These are phyloP conservation scores for Diadromus collaris DNA, from an alignment of 2,888 invertebrate species.

Conservation along the genomic window DNA sequence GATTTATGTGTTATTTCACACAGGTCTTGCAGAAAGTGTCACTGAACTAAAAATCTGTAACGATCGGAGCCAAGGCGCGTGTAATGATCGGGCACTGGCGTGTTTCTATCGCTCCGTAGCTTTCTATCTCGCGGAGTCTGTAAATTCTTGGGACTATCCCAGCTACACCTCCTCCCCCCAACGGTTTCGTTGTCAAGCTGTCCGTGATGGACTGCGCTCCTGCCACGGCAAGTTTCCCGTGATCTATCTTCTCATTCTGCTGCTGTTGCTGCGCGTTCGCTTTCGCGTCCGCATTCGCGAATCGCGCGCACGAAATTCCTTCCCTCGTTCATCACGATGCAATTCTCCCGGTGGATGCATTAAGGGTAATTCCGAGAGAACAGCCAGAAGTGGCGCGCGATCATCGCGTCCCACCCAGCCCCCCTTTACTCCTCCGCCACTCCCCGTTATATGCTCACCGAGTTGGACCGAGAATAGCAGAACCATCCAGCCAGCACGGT, in stretches of 20 bases:
- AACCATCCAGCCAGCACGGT: conserved; percentile 41
- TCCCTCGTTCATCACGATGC: conserved; percentile 65
- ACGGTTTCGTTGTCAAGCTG: conserved; percentile 55
- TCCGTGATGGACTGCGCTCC: conserved; percentile 56
- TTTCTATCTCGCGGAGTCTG: conserved; percentile 32
- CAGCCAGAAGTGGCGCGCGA: conserved; percentile 56
- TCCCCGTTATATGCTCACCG: conserved; percentile 45
- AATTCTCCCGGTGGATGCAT: conserved; percentile 64
- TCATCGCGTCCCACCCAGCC: conserved; percentile 51
- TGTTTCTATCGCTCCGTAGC: neutral
- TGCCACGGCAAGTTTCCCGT: conserved; percentile 54
- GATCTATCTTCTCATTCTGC: conserved; percentile 55
- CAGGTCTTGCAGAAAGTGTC: neutral
- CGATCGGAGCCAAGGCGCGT: neutral
- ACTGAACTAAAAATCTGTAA: neutral
- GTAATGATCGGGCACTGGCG: neutral
- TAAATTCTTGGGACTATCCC: conserved; percentile 44
- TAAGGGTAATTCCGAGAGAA: conserved; percentile 63
- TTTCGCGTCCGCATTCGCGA: conserved; percentile 51
- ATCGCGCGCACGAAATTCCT: conserved; percentile 65
- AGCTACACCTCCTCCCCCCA: conserved; percentile 29
- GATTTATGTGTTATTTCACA: neutral
- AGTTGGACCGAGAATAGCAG: conserved; percentile 46
- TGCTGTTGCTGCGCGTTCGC: conserved; percentile 23
- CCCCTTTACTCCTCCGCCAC: conserved; percentile 17